Evolutionary conservation across 2,888 invertebrate species (phyloP), one percentile per base, ranked within the genome.

Genomic region (Coleophora deauratella): DNA sequence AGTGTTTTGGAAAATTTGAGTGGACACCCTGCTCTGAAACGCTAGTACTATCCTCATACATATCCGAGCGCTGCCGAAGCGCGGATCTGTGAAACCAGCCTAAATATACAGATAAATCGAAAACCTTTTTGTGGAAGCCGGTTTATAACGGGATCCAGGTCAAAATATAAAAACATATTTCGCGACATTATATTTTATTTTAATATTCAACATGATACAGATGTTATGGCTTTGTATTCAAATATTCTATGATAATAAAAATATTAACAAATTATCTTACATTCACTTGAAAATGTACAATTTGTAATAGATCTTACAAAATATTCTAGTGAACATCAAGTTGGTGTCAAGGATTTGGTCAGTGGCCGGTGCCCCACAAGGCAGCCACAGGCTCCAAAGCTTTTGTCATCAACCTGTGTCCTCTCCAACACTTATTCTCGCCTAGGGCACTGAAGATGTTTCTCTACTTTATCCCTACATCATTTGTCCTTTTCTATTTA

Each of bases 181-280:
- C 57, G 66, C 64, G 75, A 75, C 69, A 68, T 76, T 67, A 74
- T 70, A 78, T 78, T 84, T 80, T 80, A 80, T 79, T 79, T 72
- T 79, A 70, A 77, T 79, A 74, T 72, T 77, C 78, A 84, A 84
- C 82, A 81, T 79, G 77, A 81, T 82, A 84, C 84, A 84, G 80
- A 79, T 81, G 80, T 81, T 82, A 84, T 80, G 82, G 82, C 80
- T 82, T 82, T 77, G 73, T 80, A 80, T 80, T 80, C 74, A 82
- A 82, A 82, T 79, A 72, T 75, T 79, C 72, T 81, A 79, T 77
- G 72, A 76, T 79, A 80, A 78, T 84, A 82, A 84, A 82, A 84
- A 81, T 84, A 82, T 84, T 81, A 84, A 85, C 84, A 82, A 82
- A 80, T 80, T 82, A 85, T 84, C 78, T 84, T 84, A 85, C 81